Percentiles rank a stretch among this genome's conserved stretches.
Evolutionary conservation across 2,888 invertebrate species (phyloP).

Genomic region (Tipula vernalis): DNA sequence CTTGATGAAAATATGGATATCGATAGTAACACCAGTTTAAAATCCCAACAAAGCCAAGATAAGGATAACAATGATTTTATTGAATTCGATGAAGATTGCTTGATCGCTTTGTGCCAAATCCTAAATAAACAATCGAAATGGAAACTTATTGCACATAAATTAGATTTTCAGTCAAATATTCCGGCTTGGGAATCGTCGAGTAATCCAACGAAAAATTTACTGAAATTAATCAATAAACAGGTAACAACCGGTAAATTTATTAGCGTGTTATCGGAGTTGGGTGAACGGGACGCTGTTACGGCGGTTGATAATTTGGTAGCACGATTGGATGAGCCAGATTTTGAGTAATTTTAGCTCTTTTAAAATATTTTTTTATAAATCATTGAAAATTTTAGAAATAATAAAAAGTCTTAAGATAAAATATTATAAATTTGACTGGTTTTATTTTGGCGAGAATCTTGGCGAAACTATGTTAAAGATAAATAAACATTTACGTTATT

Average conservation of each 20-base stretch:
- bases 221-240: conserved; percentile 35
- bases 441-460: background rate
- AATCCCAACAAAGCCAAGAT: conserved; percentile 21
- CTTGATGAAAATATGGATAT: background rate
- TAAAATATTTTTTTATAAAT: background rate
- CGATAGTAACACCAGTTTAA: conserved; percentile 18
- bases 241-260: background rate
- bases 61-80: conserved; percentile 21
- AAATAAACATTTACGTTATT: too few species aligned
- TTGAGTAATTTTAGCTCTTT: background rate
- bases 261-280: background rate
- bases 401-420: background rate
- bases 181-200: conserved; percentile 37
- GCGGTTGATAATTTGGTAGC: background rate
- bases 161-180: conserved; percentile 39
- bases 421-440: background rate
- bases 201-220: conserved; percentile 42
- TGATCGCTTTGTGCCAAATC: conserved; percentile 37
- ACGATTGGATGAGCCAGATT: background rate
- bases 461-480: too few species aligned
- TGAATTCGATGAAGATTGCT: conserved; percentile 27
- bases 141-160: conserved; percentile 42
- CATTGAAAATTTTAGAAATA: background rate
- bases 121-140: conserved; percentile 46
- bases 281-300: background rate